These are phyloP conservation scores for Watsonalla binaria DNA, from an alignment of 2,888 invertebrate species.

Conservation along the genomic window DNA sequence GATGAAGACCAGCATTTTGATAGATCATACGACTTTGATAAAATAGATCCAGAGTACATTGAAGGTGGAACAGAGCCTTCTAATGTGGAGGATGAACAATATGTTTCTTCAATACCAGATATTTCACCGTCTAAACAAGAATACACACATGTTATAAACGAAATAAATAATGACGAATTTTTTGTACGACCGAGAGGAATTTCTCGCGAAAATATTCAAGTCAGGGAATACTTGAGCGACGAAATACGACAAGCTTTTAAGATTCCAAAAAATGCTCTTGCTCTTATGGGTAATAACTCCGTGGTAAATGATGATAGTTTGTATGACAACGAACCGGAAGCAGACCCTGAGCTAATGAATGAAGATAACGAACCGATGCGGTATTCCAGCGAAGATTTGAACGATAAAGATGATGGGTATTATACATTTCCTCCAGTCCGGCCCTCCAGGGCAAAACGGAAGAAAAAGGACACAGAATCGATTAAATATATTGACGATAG, in stretches of 20 bases:
- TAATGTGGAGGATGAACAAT: constrained; percentile 37
- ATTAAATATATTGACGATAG: constrained; percentile 68
- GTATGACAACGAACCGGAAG: constrained; percentile 60
- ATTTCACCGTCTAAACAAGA: constrained; percentile 65
- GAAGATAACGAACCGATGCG: constrained; percentile 53
- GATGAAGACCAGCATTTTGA: constrained; percentile 61
- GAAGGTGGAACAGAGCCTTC: constrained; percentile 58
- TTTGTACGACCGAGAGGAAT: constrained; percentile 90
- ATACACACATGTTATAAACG: constrained; percentile 84
- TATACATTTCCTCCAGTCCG: constrained; percentile 77
- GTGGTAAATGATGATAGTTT: constrained; percentile 48
- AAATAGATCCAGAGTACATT: constrained; percentile 77
- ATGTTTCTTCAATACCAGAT: constrained; percentile 46
- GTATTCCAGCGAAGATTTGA: constrained; percentile 65
- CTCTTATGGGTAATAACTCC: constrained; percentile 76
- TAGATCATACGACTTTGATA: constrained; percentile 75
- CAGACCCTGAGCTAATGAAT: constrained; percentile 56
- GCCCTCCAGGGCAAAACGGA: constrained; percentile 77
- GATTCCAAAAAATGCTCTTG: constrained; percentile 82
- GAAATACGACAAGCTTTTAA: constrained; percentile 89
- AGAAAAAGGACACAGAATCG: constrained; percentile 60
- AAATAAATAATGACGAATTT: constrained; percentile 93
- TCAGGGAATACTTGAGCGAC: constrained; percentile 86
- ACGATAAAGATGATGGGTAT: constrained; percentile 73
- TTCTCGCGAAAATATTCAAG: constrained; percentile 89